Evolutionary conservation across 2,888 invertebrate species (phyloP).

Genomic region (Apamea epomidion): DNA sequence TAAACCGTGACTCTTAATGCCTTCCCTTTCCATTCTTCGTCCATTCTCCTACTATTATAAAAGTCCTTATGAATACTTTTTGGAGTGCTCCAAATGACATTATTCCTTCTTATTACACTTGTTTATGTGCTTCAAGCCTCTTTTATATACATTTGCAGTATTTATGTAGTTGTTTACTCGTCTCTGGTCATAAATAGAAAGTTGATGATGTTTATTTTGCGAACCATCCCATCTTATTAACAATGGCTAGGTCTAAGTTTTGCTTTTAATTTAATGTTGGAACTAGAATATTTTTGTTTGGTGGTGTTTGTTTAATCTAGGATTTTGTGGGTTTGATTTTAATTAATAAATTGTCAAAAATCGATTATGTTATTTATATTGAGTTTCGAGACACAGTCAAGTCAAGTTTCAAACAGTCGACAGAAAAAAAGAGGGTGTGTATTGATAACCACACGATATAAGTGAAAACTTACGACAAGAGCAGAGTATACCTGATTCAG

Average conservation of each 20-base stretch:
- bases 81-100: slow-evolving; percentile 28
- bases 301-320: not conserved
- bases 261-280: slow-evolving; percentile 2
- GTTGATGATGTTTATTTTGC: slow-evolving; percentile 55
- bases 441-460: not conserved
- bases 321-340: too few relatives aligned
- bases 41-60: slow-evolving; percentile 25
- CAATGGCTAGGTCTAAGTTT: not conserved
- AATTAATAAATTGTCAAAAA: not conserved
- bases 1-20: slow-evolving; percentile 48
- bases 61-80: slow-evolving; percentile 38
- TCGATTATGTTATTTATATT: not conserved
- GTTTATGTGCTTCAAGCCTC: slow-evolving; percentile 42
- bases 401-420: not conserved
- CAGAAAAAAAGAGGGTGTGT: not conserved
- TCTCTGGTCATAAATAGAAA: slow-evolving; percentile 41
- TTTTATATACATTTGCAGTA: slow-evolving; percentile 33
- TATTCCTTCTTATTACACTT: slow-evolving; percentile 42
- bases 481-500: too few relatives aligned
- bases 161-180: slow-evolving; percentile 63
- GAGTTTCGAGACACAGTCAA: not conserved
- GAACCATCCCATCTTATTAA: slow-evolving; percentile 12
- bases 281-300: not conserved
- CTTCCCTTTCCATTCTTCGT: slow-evolving; percentile 28
- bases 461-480: not conserved